phyloP scores from a whole-genome alignment of 2,888 invertebrate species.

The Drosophila pullipes region DNA sequence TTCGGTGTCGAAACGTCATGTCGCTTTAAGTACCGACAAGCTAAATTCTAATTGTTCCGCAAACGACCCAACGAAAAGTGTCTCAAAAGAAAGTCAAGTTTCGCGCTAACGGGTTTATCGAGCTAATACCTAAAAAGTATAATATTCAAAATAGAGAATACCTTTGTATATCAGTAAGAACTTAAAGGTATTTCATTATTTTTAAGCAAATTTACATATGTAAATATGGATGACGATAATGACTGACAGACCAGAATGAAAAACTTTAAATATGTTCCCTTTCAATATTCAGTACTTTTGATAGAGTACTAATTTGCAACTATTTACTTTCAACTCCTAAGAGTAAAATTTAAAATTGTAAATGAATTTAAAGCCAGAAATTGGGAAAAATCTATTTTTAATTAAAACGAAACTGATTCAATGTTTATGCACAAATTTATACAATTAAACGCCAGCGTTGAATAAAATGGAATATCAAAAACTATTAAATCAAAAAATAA shows the following conservation, averaged over 20 bases:
- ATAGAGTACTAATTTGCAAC: background rate
- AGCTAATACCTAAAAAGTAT: slow-evolving; percentile 56
- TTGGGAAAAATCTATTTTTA: slow-evolving; percentile 30
- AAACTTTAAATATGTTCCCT: background rate
- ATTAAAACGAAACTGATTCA: slow-evolving; percentile 38
- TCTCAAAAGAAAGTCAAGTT: background rate
- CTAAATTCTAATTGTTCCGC: background rate
- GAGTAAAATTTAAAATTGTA: background rate
- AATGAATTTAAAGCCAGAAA: background rate
- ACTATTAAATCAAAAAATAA: slow-evolving; percentile 65
- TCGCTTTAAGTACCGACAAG: slow-evolving; percentile 8
- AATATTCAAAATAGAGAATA: slow-evolving; percentile 24
- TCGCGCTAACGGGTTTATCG: slow-evolving; percentile 4
- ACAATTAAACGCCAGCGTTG: slow-evolving; percentile 38
- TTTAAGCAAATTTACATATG: background rate
- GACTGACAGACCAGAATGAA: background rate
- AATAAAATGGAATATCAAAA: slow-evolving; percentile 40
- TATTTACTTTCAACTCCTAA: background rate
- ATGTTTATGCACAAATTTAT: slow-evolving; percentile 67
- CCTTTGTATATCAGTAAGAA: background rate
- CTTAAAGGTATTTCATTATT: background rate
- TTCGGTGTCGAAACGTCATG: slow-evolving; percentile 36
- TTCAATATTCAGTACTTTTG: background rate
- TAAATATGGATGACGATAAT: background rate
- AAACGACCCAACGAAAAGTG: slow-evolving; percentile 19